These are phyloP conservation scores for Polypterus bichir DNA, from an alignment of 2,113 vertebrate genomes.

Conservation along the genomic window DNA sequence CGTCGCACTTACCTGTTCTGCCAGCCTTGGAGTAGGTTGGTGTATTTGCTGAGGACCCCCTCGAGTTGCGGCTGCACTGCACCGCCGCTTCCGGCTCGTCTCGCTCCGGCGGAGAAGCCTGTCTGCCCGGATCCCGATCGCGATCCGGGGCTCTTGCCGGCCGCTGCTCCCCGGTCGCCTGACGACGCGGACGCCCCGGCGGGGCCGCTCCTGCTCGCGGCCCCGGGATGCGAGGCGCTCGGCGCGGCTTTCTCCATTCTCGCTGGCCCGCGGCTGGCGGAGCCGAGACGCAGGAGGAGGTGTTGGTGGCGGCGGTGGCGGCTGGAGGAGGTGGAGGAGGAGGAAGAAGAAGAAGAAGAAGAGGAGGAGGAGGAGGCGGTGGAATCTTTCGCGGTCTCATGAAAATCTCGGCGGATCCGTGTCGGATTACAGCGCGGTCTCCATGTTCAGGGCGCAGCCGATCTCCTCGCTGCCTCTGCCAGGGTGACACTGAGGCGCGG, in stretches of 20 bases:
- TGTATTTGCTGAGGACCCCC: slow-evolving; percentile 90
- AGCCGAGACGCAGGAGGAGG: slow-evolving; percentile 4
- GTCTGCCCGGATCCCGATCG: slow-evolving; percentile 45
- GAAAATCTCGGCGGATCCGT: slow-evolving; percentile 13
- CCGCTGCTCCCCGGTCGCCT: slow-evolving; percentile 34
- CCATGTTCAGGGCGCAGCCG: slow-evolving; percentile 19
- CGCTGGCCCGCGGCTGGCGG: too few relatives aligned
- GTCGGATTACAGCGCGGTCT: slow-evolving; percentile 14
- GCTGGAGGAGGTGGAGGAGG: slow-evolving; percentile 28
- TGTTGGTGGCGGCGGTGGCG: slow-evolving; percentile 10
- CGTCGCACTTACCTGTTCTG: slow-evolving; percentile 73
- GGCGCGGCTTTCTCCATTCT: slow-evolving; percentile 42
- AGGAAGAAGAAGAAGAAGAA: slow-evolving; percentile 26
- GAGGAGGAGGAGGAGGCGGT: slow-evolving; percentile 19
- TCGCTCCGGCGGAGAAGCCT: slow-evolving; percentile 13
- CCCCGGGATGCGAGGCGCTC: slow-evolving; percentile 36
- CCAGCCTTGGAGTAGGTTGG: slow-evolving; percentile 93
- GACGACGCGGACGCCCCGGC: slow-evolving; percentile 21
- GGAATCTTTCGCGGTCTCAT: slow-evolving; percentile 20
- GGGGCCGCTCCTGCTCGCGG: slow-evolving; percentile 25
- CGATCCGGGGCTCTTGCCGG: slow-evolving; percentile 54
- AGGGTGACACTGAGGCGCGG: slow-evolving; percentile 23
- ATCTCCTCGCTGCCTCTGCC: slow-evolving; percentile 17
- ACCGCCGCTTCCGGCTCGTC: slow-evolving; percentile 34
- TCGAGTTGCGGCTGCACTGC: slow-evolving; percentile 53